These are phyloP conservation scores for Beris chalybata DNA, from an alignment of 2,888 invertebrate genomes.

Conservation along the genomic window DNA sequence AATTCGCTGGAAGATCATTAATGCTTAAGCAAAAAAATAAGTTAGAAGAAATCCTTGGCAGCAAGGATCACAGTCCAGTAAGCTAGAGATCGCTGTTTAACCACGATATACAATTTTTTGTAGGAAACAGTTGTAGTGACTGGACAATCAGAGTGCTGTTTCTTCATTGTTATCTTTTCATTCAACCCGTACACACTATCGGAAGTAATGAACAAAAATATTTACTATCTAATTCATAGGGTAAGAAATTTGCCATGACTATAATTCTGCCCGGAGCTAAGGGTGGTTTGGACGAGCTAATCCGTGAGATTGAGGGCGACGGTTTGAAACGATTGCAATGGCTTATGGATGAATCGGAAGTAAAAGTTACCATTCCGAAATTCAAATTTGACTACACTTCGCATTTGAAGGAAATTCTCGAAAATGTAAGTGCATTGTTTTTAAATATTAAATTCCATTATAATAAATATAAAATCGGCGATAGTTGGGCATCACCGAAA, in stretches of 20 bases:
- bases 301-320: conserved; percentile 61
- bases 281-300: conserved; percentile 64
- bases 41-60: too few species aligned
- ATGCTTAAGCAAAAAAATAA: too few species aligned
- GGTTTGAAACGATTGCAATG: conserved; percentile 62
- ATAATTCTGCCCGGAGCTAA: conserved; percentile 69
- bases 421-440: conserved; percentile 58
- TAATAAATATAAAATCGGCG: conserved; percentile 4
- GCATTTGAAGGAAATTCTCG: conserved; percentile 63
- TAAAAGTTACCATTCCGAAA: conserved; percentile 71
- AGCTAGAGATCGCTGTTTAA: too few species aligned
- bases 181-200: background rate
- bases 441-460: background rate
- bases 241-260: conserved; percentile 73
- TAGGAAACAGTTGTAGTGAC: too few species aligned
- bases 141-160: too few species aligned
- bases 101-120: too few species aligned
- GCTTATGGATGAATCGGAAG: conserved; percentile 62
- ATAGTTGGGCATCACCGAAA: conserved; percentile 71
- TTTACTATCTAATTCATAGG: conserved; percentile 58
- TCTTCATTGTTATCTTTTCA: too few species aligned
- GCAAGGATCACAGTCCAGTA: too few species aligned
- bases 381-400: conserved; percentile 74
- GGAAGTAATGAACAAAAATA: background rate
- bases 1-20: too few species aligned